These are phyloP conservation scores for Leptinotarsa peninsularis DNA, from an alignment of 2,888 invertebrate species.

Conservation along the genomic window DNA sequence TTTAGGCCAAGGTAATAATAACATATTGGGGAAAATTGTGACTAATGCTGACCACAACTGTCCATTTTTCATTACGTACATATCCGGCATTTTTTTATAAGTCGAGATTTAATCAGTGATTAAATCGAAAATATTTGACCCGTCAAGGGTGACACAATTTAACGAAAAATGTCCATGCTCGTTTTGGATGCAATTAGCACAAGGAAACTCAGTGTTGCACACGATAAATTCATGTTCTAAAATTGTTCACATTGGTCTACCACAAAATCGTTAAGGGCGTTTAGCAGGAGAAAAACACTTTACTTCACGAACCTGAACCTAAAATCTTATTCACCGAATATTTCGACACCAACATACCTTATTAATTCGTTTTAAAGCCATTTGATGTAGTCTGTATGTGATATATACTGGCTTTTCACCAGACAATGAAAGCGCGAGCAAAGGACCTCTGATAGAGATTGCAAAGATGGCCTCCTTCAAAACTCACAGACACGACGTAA, in stretches of 20 bases:
- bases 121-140: slow-evolving; percentile 39
- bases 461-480: slow-evolving; percentile 87
- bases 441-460: slow-evolving; percentile 88
- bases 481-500: slow-evolving; percentile 79
- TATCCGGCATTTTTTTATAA: slow-evolving; percentile 63
- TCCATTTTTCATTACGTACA: slow-evolving; percentile 7
- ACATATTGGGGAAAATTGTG: slow-evolving; percentile 26
- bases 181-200: slow-evolving; percentile 32
- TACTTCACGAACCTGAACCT: slow-evolving; percentile 48
- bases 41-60: slow-evolving; percentile 31
- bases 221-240: slow-evolving; percentile 66
- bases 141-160: slow-evolving; percentile 41
- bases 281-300: slow-evolving; percentile 59
- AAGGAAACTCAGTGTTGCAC: slow-evolving; percentile 39
- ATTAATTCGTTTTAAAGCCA: slow-evolving; percentile 98
- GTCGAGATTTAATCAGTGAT: slow-evolving; percentile 41
- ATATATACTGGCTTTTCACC: slow-evolving; percentile 82
- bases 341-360: slow-evolving; percentile 78
- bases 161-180: slow-evolving; percentile 34
- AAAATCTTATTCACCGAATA: slow-evolving; percentile 49
- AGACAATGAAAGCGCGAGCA: slow-evolving; percentile 86
- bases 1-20: slow-evolving; percentile 37
- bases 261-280: slow-evolving; percentile 72
- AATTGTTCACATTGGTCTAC: slow-evolving; percentile 77
- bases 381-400: slow-evolving; percentile 78